A percentile compares a stretch with the other conserved stretches of the same genome.
Evolutionary conservation across 2,888 invertebrate species (phyloP).

Genomic region (Stenchaetothrips biformis): DNA sequence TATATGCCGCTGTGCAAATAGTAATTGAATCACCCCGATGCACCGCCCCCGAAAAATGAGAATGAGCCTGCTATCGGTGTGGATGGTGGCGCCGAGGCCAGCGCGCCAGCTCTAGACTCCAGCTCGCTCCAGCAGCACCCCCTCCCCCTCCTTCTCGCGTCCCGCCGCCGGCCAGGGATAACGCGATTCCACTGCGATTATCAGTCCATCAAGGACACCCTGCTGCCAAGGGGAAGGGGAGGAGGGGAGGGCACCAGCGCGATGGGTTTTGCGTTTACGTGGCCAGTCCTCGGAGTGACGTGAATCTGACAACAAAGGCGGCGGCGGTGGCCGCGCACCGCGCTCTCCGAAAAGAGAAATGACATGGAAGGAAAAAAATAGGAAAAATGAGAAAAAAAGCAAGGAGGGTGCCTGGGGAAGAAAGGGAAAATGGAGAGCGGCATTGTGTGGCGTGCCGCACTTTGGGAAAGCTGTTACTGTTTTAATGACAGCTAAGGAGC

Average conservation of each 20-base stretch:
- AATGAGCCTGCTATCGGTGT: no score
- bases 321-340: background rate
- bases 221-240: no score
- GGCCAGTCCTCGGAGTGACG: background rate
- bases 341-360: background rate
- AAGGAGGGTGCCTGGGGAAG: background rate
- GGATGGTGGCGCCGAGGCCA: no score
- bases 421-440: background rate
- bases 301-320: conserved; percentile 19
- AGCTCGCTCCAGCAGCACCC: no score
- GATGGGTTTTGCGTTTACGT: no score
- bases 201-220: conserved; percentile 1
- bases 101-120: no score
- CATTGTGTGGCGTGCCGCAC: background rate
- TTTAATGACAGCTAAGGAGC: conserved; percentile 9
- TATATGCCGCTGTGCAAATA: no score
- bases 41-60: no score
- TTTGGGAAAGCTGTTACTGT: background rate
- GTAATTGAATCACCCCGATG: no score
- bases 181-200: background rate
- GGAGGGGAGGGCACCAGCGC: background rate
- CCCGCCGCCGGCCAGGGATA: background rate
- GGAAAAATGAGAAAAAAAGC: background rate
- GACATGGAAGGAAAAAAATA: background rate
- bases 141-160: no score